phyloP scores from a whole-genome alignment of 2,888 invertebrate genomes.

The Azorinus chamasolen region DNA sequence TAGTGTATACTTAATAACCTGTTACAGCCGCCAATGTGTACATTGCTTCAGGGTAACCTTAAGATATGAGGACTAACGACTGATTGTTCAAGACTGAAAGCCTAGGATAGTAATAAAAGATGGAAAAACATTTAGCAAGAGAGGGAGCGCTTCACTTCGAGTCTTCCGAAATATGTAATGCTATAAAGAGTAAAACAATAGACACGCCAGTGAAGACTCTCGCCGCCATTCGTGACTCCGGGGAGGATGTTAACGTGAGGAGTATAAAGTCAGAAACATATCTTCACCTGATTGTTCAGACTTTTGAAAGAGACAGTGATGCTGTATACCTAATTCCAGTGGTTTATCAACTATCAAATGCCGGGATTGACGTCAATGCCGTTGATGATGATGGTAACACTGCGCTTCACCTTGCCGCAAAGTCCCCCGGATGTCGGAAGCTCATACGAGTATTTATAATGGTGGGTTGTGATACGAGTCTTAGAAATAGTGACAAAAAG shows the following conservation, averaged over 20 bases:
- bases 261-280: conserved; percentile 29
- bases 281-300: conserved; percentile 40
- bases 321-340: conserved; percentile 46
- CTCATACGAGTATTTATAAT: conserved; percentile 42
- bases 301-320: conserved; percentile 22
- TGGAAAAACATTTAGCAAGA: no score
- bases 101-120: no score
- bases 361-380: conserved; percentile 35
- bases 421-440: conserved; percentile 6
- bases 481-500: conserved; percentile 17
- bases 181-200: conserved; percentile 24
- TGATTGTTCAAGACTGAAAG: no score
- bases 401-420: conserved; percentile 48
- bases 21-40: no score
- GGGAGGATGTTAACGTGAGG: conserved; percentile 25
- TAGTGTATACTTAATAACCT: no score
- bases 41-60: no score
- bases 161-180: conserved; percentile 24
- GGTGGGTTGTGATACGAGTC: conserved; percentile 42
- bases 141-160: conserved; percentile 7
- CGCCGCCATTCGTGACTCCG: conserved; percentile 21
- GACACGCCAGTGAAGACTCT: conserved; percentile 39
- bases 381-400: conserved; percentile 44
- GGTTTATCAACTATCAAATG: conserved; percentile 51
- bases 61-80: no score